phyloP scores from a whole-genome alignment of 2,113 vertebrate species.

The Laterallus jamaicensis region DNA sequence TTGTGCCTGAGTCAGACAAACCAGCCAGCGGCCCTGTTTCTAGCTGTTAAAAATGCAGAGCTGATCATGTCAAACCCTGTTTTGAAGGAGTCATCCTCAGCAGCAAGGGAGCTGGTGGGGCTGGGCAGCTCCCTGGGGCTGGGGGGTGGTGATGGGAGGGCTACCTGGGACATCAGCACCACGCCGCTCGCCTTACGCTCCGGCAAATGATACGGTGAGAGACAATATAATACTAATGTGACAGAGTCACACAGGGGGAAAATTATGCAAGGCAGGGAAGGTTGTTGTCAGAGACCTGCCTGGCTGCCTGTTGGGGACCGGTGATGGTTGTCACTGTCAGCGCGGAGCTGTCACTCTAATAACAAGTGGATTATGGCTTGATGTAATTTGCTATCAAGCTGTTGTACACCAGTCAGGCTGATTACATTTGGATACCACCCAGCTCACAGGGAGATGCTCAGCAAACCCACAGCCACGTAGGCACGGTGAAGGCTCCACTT shows the following conservation, averaged over 20 bases:
- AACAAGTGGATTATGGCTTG: not conserved
- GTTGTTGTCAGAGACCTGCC: not conserved
- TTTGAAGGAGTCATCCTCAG: not conserved
- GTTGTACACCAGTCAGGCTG: not conserved
- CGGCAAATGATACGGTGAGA: rapidly evolving
- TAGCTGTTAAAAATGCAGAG: not conserved
- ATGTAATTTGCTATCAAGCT: not conserved
- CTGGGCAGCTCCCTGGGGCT: not conserved
- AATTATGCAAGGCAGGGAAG: not conserved
- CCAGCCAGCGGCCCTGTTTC: not conserved
- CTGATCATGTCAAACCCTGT: not conserved
- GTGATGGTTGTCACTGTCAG: not conserved
- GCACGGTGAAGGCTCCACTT: rapidly evolving
- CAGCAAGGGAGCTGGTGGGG: not conserved
- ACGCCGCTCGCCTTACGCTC: rapidly evolving
- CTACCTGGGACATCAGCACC: rapidly evolving
- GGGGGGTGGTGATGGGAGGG: rapidly evolving
- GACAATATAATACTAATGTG: not conserved
- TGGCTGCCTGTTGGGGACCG: not conserved
- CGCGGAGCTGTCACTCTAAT: not conserved
- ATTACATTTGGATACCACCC: not conserved
- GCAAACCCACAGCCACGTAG: rapidly evolving
- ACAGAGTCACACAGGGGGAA: not conserved
- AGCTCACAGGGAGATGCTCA: not conserved
- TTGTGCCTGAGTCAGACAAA: not conserved